Percentiles rank a stretch among this genome's conserved stretches.
Conservation (phyloP, 2,888 invertebrate genomes). For the Leptogaster cylindrica region DNA sequence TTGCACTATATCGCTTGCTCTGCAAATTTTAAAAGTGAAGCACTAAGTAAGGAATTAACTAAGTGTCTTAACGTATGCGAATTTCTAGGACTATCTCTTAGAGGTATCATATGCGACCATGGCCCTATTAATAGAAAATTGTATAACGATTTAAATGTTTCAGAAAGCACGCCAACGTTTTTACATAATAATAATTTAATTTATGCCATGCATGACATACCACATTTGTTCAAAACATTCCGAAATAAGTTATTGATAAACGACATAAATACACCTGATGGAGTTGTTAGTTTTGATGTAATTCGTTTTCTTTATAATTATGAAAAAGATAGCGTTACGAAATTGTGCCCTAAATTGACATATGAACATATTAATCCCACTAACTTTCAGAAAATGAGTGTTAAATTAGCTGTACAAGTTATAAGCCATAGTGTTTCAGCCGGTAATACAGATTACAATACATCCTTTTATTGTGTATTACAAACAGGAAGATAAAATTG, state of each 20-base stretch:
- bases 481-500: too few species aligned
- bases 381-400: background rate
- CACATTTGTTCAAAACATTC: background rate
- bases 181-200: background rate
- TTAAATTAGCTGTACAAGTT: too few species aligned
- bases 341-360: slow-evolving; percentile 5
- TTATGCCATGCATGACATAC: background rate
- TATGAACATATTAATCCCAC: background rate
- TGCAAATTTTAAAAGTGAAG: background rate
- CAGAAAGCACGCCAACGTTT: background rate
- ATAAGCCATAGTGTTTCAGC: too few species aligned
- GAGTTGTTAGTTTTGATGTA: background rate
- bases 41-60: background rate
- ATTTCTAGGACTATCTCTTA: background rate
- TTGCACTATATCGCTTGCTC: background rate
- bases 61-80: background rate
- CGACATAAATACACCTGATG: background rate
- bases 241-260: background rate
- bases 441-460: too few species aligned
- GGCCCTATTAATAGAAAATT: slow-evolving; percentile 1
- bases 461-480: too few species aligned
- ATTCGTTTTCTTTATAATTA: slow-evolving; percentile 4
- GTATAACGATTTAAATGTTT: background rate
- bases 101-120: slow-evolving; percentile 2
- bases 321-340: background rate